Percentiles rank a stretch among this genome's conserved stretches.
These are phyloP conservation scores for Cygnus buccinator DNA, from an alignment of 2,113 vertebrate species.

Conservation along the genomic window DNA sequence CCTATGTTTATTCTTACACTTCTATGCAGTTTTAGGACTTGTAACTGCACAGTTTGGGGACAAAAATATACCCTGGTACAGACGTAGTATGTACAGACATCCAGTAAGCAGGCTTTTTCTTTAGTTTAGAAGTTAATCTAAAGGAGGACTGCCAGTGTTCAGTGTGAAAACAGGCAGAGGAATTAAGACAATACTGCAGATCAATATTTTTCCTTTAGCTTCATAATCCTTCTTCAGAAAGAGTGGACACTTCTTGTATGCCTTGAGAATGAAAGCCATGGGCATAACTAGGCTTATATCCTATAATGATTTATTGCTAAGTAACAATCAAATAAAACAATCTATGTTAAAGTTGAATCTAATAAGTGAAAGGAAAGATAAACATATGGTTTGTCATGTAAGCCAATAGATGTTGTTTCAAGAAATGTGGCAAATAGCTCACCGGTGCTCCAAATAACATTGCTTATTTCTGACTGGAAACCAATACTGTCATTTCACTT, in stretches of 20 bases:
- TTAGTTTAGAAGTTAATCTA: neutral
- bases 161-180: neutral
- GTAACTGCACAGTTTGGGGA: neutral
- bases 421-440: neutral
- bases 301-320: neutral
- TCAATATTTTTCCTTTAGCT: neutral
- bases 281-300: neutral
- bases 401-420: neutral
- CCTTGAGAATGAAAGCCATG: neutral
- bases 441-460: neutral
- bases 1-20: neutral
- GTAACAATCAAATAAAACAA: constrained; percentile 13
- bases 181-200: neutral
- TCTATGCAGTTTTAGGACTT: neutral
- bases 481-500: constrained; percentile 22
- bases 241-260: neutral
- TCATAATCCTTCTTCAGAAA: neutral
- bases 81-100: neutral
- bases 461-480: neutral
- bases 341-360: neutral
- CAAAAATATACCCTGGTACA: neutral
- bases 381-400: neutral
- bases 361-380: neutral
- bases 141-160: neutral
- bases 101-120: neutral